phyloP scores from a whole-genome alignment of 2,113 vertebrate species.

The Neotoma lepida region DNA sequence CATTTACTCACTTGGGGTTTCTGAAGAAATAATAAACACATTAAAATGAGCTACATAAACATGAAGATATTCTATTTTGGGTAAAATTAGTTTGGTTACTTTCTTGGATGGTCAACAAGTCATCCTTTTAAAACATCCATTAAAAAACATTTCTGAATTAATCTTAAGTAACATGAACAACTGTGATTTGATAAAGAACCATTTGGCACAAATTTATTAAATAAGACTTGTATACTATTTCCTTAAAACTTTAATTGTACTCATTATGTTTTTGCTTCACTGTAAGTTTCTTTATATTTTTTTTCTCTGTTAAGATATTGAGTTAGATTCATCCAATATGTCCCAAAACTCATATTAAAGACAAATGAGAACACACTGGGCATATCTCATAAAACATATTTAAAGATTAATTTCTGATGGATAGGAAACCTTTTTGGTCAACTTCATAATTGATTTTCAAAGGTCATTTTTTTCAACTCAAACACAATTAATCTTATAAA shows the following conservation, averaged over 20 bases:
- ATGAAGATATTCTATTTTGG: not conserved
- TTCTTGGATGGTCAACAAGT: slow-evolving; percentile 4
- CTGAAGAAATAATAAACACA: not conserved
- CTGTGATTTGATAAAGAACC: slow-evolving; percentile 27
- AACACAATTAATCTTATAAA: slow-evolving; percentile 57
- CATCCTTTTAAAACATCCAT: not conserved
- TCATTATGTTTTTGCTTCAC: not conserved
- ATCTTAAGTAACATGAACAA: slow-evolving; percentile 15
- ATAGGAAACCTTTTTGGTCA: not conserved
- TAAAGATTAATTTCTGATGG: slow-evolving; percentile 33
- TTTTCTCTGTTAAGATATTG: not conserved
- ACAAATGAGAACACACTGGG: slow-evolving; percentile 23
- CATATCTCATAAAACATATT: slow-evolving; percentile 59
- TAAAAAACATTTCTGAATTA: not conserved
- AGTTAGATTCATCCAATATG: slow-evolving; percentile 56
- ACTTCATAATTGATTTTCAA: slow-evolving; percentile 29
- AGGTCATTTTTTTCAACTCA: slow-evolving; percentile 40
- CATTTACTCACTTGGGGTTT: not conserved
- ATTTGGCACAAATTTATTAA: slow-evolving; percentile 22
- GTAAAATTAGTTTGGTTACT: not conserved
- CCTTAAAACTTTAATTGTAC: slow-evolving; percentile 57
- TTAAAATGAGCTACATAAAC: not conserved
- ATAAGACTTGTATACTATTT: not conserved
- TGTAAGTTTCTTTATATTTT: slow-evolving; percentile 59
- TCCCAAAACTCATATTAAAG: slow-evolving; percentile 47